Evolutionary conservation across 2,888 invertebrate species (phyloP).

Genomic region (Polylopha cassiicola): DNA sequence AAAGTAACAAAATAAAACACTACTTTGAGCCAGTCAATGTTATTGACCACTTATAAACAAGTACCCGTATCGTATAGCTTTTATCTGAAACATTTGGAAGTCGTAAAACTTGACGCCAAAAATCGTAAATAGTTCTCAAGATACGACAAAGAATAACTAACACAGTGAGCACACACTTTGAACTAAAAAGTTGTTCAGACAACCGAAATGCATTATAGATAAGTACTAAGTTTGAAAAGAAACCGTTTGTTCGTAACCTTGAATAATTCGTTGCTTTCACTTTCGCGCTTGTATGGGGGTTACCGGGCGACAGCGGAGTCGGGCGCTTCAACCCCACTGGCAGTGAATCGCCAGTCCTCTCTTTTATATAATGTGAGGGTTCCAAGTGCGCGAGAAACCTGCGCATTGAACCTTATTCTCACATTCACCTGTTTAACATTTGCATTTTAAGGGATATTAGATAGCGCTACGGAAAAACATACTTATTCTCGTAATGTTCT

Average conservation of each 20-base stretch:
- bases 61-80: too few species aligned
- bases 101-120: too few species aligned
- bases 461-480: constrained; percentile 8
- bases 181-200: too few species aligned
- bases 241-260: neutral
- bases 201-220: too few species aligned
- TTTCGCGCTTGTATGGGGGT: constrained; percentile 1
- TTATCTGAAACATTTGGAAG: too few species aligned
- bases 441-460: constrained; percentile 25
- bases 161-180: too few species aligned
- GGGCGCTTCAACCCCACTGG: constrained; percentile 21
- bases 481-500: too few species aligned
- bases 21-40: too few species aligned
- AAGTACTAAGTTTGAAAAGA: neutral
- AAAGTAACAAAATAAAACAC: neutral
- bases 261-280: constrained; percentile 5
- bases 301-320: neutral
- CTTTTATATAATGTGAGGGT: constrained; percentile 29
- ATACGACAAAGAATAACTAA: too few species aligned
- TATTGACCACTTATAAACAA: too few species aligned
- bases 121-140: too few species aligned
- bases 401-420: constrained; percentile 38
- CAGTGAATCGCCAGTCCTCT: constrained; percentile 22
- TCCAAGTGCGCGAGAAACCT: constrained; percentile 37
- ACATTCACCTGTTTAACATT: constrained; percentile 27